Conservation (phyloP, 2,113 vertebrate genomes). For the Ramphastos sulfuratus region DNA sequence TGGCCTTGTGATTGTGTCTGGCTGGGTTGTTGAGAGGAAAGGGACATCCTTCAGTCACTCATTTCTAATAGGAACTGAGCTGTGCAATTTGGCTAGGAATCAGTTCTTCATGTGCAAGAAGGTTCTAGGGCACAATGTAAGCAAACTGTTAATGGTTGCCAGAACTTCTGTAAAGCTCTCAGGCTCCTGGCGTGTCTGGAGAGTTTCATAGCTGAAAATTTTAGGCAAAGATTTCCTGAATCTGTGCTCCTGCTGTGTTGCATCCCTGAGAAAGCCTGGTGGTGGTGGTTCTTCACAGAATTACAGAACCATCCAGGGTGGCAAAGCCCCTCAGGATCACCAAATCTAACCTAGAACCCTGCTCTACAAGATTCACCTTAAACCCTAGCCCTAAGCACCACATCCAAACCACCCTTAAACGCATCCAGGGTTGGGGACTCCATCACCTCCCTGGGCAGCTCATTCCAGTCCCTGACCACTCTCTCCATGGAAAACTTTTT, state of each 20-base stretch:
- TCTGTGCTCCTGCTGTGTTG: neutral
- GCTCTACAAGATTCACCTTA: too few relatives aligned
- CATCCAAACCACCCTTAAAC: too few relatives aligned
- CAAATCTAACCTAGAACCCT: too few relatives aligned
- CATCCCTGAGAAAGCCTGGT: neutral
- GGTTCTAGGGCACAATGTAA: neutral
- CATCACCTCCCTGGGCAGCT: too few relatives aligned
- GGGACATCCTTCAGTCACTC: neutral
- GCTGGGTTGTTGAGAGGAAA: fast-evolving
- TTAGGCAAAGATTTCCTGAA: neutral
- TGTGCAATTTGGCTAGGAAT: neutral
- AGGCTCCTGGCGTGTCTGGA: neutral
- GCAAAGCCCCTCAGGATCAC: too few relatives aligned
- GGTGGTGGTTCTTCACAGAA: neutral
- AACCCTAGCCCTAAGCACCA: too few relatives aligned
- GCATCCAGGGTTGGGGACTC: too few relatives aligned
- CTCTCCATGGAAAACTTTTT: too few relatives aligned
- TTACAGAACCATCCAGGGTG: too few relatives aligned
- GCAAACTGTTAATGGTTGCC: neutral
- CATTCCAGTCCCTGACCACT: too few relatives aligned
- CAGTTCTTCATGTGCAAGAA: neutral
- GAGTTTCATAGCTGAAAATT: neutral
- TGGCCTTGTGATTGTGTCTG: neutral
- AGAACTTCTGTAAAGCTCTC: neutral
- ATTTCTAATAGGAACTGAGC: neutral